phyloP scores from a whole-genome alignment of 2,888 invertebrate genomes.

The Tromatobia lineatoria region DNA sequence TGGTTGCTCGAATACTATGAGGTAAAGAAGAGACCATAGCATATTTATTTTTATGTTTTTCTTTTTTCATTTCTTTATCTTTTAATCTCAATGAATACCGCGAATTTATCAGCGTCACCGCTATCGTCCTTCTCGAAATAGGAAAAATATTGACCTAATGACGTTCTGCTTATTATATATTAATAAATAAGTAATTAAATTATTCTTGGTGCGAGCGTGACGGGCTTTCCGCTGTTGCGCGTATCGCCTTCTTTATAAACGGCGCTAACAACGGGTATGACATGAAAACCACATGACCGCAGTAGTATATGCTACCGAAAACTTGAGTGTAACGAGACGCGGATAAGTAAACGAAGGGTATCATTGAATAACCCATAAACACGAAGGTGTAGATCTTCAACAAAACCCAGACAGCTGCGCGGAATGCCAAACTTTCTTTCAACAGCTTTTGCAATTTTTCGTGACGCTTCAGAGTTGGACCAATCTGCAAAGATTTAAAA shows the following conservation, averaged over 20 bases:
- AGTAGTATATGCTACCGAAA: conserved; percentile 89
- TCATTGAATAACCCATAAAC: conserved; percentile 94
- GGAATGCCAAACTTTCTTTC: conserved; percentile 81
- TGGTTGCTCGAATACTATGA: conserved; percentile 55
- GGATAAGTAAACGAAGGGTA: conserved; percentile 91
- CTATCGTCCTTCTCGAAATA: conserved; percentile 47
- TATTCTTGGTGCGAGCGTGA: conserved; percentile 70
- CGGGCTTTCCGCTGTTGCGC: conserved; percentile 64
- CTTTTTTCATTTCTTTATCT: neutral
- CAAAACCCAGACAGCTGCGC: conserved; percentile 87
- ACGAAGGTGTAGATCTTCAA: conserved; percentile 91
- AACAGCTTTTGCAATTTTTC: conserved; percentile 86
- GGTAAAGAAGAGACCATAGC: conserved; percentile 51
- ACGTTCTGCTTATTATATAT: conserved; percentile 27
- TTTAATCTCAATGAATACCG: conserved; percentile 1
- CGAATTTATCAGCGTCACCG: neutral
- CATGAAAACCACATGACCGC: conserved; percentile 90
- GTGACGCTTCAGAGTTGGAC: conserved; percentile 87
- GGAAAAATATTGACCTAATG: conserved; percentile 58
- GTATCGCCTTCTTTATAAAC: conserved; percentile 79
- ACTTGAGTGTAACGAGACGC: conserved; percentile 90
- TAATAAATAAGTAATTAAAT: conserved; percentile 19
- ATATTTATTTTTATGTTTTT: conserved; percentile 14
- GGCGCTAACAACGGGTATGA: conserved; percentile 88
- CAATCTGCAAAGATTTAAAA: conserved; percentile 85